Evolutionary conservation across 2,888 invertebrate species (phyloP), one percentile per base, ranked within the genome.

Genomic region (Leptinotarsa haldemani): DNA sequence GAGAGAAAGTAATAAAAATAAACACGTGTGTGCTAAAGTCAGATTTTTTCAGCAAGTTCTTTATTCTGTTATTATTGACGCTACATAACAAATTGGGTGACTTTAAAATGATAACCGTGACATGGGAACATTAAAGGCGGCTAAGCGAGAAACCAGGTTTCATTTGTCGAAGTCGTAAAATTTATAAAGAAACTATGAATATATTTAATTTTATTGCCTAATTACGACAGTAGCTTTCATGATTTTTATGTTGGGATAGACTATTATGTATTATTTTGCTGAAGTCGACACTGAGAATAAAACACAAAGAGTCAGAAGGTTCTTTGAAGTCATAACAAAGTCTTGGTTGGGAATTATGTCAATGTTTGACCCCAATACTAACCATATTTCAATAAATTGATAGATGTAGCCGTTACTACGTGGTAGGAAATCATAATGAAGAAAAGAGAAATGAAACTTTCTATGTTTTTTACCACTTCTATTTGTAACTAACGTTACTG

Each of bases 1-100:
- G 70, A 81, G 80, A 80, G 80, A 80, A 80, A 80, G 80, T 80
- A 81, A 81, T 81, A 81, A 81, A 81, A 74, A 71, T 77, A 76
- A 78, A 81, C 81, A 79, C 80, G 80, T 81, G 79, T 81, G 80
- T 71, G 65, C 69, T 65, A 66, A 74, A 74, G 70, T 69, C 56
- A 67, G 71, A 50, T 77, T 77, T 79, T 75, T 72, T 74, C 65
- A 67, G 70, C 73, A 64, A 70, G 71, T 72, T 73, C 75, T 75
- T 76, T 73, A 78, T 78, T 66, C 72, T 53, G 69, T 69, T 70
- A 76, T 76, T 74, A 74, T 77, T 76, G 75, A 77, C 75, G 77
- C 77, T 75, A 71, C 75, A 76, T 74, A 79, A 79, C 78, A 79
- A 79, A 79, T 79, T 79, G 78, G 77, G 73, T 69, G 76, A 79